Conservation (phyloP, 2,888 invertebrate genomes). For the Elaeidobius kamerunicus region DNA sequence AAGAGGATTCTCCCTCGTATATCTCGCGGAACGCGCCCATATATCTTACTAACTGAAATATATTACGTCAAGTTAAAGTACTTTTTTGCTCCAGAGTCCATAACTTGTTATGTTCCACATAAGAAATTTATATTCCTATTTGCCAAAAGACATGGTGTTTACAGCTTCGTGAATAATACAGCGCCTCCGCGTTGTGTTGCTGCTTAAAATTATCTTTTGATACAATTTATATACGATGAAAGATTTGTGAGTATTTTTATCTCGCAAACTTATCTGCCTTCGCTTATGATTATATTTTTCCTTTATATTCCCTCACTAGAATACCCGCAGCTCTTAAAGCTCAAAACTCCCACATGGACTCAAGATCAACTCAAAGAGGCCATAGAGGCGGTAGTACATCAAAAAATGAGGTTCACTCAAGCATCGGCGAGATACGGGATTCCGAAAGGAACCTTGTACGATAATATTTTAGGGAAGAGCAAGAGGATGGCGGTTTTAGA, state of each 20-base stretch:
- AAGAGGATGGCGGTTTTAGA: conserved; percentile 73
- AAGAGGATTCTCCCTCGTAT: no score
- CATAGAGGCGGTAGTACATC: conserved; percentile 70
- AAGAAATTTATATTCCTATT: conserved; percentile 31
- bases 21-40: background rate
- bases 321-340: conserved; percentile 65
- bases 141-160: conserved; percentile 28
- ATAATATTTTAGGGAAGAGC: conserved; percentile 73
- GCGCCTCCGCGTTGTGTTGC: background rate
- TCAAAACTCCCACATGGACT: conserved; percentile 74
- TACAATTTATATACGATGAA: no score
- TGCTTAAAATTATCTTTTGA: no score
- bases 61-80: conserved; percentile 30
- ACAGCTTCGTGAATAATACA: conserved; percentile 22
- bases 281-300: background rate
- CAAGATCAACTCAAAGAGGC: conserved; percentile 72
- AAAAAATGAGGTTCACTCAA: conserved; percentile 75
- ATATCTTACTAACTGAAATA: conserved; percentile 15
- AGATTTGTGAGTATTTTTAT: background rate
- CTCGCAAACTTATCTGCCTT: no score
- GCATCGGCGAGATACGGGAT: conserved; percentile 69
- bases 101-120: conserved; percentile 27
- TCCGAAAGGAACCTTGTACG: conserved; percentile 74
- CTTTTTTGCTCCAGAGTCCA: conserved; percentile 24
- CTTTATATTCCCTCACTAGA: conserved; percentile 41